Percentiles rank a stretch among this genome's conserved stretches.
phyloP scores from a whole-genome alignment of 2,888 invertebrate species.

The Deilephila porcellus region DNA sequence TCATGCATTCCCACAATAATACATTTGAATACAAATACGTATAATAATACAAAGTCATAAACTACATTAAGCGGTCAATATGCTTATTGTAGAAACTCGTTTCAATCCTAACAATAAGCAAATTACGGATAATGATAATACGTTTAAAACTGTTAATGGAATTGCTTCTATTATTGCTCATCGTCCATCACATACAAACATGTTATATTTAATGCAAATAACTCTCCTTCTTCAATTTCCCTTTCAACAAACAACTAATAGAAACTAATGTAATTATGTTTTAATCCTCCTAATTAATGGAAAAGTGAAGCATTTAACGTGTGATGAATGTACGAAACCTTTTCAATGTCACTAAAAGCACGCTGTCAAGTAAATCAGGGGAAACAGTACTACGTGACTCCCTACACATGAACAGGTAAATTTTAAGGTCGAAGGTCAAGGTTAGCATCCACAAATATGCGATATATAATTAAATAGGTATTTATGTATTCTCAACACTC shows the following conservation, averaged over 20 bases:
- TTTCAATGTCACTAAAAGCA: neutral
- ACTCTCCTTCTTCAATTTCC: neutral
- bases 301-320: neutral
- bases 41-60: neutral
- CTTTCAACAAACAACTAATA: neutral
- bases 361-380: neutral
- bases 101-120: neutral
- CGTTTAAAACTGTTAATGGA: constrained; percentile 4
- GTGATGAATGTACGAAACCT: neutral
- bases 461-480: neutral
- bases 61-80: neutral
- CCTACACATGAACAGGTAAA: neutral
- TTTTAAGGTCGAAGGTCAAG: neutral
- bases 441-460: neutral
- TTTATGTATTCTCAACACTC: neutral
- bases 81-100: neutral
- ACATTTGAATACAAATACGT: neutral
- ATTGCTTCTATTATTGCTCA: constrained; percentile 32
- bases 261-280: neutral
- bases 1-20: neutral
- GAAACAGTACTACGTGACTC: neutral
- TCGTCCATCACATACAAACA: constrained; percentile 31
- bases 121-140: neutral
- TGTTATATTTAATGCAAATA: constrained; percentile 4
- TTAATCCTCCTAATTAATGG: neutral